phyloP scores from a whole-genome alignment of 2,797 vertebrate genomes.

The Anomalospiza imberbis region DNA sequence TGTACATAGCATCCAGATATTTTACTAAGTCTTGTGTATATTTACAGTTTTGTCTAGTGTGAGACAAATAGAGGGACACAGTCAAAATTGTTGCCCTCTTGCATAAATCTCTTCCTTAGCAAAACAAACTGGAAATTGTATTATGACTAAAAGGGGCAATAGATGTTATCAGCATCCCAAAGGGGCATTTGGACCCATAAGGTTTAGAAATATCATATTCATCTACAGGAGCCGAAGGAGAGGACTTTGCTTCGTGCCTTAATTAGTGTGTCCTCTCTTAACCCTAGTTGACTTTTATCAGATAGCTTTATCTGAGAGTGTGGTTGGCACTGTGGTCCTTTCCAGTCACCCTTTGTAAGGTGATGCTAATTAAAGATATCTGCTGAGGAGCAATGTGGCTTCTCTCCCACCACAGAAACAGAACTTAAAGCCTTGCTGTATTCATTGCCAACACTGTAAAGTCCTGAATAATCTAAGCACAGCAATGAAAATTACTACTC shows the following conservation, averaged over 20 bases:
- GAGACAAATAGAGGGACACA: not conserved
- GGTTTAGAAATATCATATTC: not conserved
- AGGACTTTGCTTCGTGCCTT: not conserved
- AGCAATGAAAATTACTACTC: not conserved
- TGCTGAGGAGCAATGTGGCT: not conserved
- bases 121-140: not conserved
- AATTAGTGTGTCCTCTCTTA: not conserved
- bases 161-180: not conserved
- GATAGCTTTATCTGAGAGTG: not conserved
- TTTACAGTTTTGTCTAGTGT: not conserved
- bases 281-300: not conserved
- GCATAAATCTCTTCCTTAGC: not conserved
- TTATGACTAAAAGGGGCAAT: not conserved
- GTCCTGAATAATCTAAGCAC: not conserved
- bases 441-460: not conserved
- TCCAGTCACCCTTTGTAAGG: not conserved
- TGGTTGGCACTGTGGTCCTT: not conserved
- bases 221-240: not conserved
- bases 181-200: not conserved
- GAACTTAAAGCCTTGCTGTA: not conserved
- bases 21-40: not conserved
- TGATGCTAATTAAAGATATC: not conserved
- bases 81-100: not conserved
- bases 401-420: not conserved
- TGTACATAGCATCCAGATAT: not conserved